Conservation (phyloP, 2,113 vertebrate species). For the Larimichthys polyactis region DNA sequence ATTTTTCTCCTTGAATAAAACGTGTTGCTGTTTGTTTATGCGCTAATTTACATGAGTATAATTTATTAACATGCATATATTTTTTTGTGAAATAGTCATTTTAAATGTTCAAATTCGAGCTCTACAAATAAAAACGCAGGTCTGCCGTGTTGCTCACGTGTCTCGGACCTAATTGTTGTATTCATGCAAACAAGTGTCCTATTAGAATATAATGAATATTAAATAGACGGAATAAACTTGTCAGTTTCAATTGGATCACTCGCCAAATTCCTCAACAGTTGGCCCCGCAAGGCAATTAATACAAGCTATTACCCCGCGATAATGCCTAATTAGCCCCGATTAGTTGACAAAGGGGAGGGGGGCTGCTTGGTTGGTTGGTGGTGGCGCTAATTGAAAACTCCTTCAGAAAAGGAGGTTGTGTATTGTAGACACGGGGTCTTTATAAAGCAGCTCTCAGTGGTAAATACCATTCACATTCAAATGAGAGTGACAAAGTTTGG, state of each 20-base stretch:
- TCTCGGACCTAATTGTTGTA: slow-evolving; percentile 59
- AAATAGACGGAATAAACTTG: slow-evolving; percentile 78
- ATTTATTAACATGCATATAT: background rate
- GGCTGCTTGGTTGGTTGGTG: slow-evolving; percentile 32
- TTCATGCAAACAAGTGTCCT: slow-evolving; percentile 72
- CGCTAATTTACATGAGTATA: background rate
- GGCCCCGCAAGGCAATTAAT: slow-evolving; percentile 83
- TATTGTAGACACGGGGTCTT: slow-evolving; percentile 71
- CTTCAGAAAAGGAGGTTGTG: slow-evolving; percentile 75
- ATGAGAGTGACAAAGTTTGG: slow-evolving; percentile 84
- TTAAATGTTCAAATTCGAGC: background rate
- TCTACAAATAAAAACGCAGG: background rate
- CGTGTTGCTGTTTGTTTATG: background rate
- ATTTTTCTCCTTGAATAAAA: background rate
- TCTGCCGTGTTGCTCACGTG: slow-evolving; percentile 37
- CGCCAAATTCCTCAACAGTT: slow-evolving; percentile 83
- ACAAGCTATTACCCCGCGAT: slow-evolving; percentile 83
- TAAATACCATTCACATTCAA: slow-evolving; percentile 88
- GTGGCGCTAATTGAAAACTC: slow-evolving; percentile 82
- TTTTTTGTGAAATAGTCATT: background rate
- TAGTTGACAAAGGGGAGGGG: slow-evolving; percentile 63
- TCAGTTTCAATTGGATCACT: slow-evolving; percentile 76
- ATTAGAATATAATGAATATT: slow-evolving; percentile 80
- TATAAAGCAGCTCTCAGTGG: slow-evolving; percentile 78
- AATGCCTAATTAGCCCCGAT: slow-evolving; percentile 86